Evolutionary conservation across 1,140 invertebrate genomes (phyloP), one percentile per base, ranked within the genome.

Genomic region (Hycleus phaleratus): DNA sequence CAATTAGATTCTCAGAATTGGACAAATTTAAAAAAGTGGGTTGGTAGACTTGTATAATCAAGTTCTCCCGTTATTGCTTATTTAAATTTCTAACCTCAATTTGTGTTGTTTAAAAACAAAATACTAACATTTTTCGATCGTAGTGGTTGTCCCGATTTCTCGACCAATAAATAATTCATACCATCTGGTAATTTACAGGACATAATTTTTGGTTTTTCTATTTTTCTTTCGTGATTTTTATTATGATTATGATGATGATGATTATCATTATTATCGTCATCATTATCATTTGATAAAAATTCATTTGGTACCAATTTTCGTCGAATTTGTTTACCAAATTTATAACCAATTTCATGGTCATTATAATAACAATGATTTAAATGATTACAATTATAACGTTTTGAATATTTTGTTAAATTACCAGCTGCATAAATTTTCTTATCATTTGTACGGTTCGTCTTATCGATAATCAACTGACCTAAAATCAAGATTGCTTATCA

Each of bases 391-490:
- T 77, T 73, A 63, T 79, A 76, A 40, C 74, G 76, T 18, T 78
- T 77, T 1, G 81, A 79, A 64, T 85, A 86, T 46, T 78, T 76
- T 2, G 85, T 85, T 42, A 85, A 68, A 0, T 85, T 76, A 0
- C 87, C 88, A 25, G 85, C 86, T 2, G 80, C 86, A 58, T 79
- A 82, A 45, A 91, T 83, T 45, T 73, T 71, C 0, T 78, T 77
- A 68, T 90, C 87, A 71, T 85, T 87, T 0, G 87, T 91, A 42
- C 81, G 76, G 64, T 82, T 87, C 24, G 79, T 68, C 0, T 77
- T 70, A 61, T 86, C 80, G 42, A 91, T 86, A 2, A 90, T 81
- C 26, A 91, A 66, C 9, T 79, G 55, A 6, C 79, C 65, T 66
- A 38, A 40, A 52, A 50, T 4, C 11, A 45, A 45, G 9, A 24